These are phyloP conservation scores for Clusia tigrina DNA, from an alignment of 2,888 invertebrate species.

Conservation along the genomic window DNA sequence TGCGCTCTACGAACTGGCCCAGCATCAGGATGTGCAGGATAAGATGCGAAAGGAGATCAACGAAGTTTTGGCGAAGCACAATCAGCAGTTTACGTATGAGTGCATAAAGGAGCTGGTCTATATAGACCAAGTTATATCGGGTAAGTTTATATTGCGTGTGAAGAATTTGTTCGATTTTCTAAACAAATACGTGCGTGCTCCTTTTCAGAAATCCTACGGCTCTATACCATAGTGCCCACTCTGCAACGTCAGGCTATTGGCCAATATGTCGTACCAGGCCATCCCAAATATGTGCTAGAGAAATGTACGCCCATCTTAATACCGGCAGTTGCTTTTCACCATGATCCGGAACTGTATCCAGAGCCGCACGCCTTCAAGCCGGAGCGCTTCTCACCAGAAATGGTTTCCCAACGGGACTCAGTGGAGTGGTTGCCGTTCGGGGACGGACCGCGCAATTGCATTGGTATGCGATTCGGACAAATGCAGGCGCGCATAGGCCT, in stretches of 20 bases:
- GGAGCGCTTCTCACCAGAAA: constrained; percentile 69
- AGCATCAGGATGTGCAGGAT: constrained; percentile 64
- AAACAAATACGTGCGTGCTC: background rate
- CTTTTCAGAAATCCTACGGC: constrained; percentile 65
- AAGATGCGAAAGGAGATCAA: constrained; percentile 63
- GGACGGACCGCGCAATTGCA: constrained; percentile 59
- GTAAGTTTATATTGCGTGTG: constrained; percentile 45
- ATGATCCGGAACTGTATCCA: constrained; percentile 65
- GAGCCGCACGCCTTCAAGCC: constrained; percentile 71
- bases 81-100: constrained; percentile 62
- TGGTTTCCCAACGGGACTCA: constrained; percentile 66
- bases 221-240: constrained; percentile 66
- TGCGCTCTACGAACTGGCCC: constrained; percentile 66
- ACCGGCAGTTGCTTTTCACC: constrained; percentile 66
- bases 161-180: background rate
- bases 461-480: constrained; percentile 59
- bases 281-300: constrained; percentile 65
- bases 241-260: constrained; percentile 66
- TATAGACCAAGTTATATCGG: constrained; percentile 65
- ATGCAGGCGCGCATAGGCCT: constrained; percentile 55
- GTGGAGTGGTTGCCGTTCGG: constrained; percentile 59
- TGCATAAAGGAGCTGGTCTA: constrained; percentile 63
- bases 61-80: constrained; percentile 53
- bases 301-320: constrained; percentile 51
- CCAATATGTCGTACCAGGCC: constrained; percentile 66